A percentile compares a stretch with the other conserved stretches of the same genome.
These are phyloP conservation scores for Spodoptera littoralis DNA, from an alignment of 2,888 invertebrate species.

Conservation along the genomic window DNA sequence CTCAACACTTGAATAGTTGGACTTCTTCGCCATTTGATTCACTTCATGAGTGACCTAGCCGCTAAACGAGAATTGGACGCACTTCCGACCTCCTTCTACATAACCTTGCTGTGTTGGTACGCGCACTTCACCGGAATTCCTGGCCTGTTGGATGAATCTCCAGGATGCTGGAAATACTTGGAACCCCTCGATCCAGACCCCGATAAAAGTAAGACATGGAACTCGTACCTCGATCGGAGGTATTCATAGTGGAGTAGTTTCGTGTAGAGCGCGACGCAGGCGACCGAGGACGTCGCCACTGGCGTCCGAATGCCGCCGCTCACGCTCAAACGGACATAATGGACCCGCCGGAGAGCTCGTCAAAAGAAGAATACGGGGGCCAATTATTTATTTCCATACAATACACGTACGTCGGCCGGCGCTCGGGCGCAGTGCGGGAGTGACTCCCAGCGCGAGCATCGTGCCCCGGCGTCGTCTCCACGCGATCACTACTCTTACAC, in stretches of 20 bases:
- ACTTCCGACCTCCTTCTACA: slow-evolving; percentile 79
- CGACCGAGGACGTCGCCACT: slow-evolving; percentile 85
- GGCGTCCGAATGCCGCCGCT: slow-evolving; percentile 85
- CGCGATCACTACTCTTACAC: slow-evolving; percentile 29
- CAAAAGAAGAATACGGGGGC: slow-evolving; percentile 87
- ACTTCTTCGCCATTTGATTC: slow-evolving; percentile 72
- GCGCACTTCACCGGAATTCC: slow-evolving; percentile 63
- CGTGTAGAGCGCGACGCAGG: slow-evolving; percentile 78
- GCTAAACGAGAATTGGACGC: slow-evolving; percentile 78
- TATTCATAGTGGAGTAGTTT: slow-evolving; percentile 79
- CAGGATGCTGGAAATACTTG: slow-evolving; percentile 55
- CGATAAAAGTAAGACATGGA: slow-evolving; percentile 69
- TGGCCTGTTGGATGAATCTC: slow-evolving; percentile 50
- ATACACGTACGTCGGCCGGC: slow-evolving; percentile 83
- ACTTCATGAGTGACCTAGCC: slow-evolving; percentile 75
- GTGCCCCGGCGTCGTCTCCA: slow-evolving; percentile 48
- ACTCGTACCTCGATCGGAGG: slow-evolving; percentile 83
- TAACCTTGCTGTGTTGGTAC: slow-evolving; percentile 70
- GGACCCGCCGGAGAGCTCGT: slow-evolving; percentile 84
- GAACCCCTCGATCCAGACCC: slow-evolving; percentile 47
- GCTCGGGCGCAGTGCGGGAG: slow-evolving; percentile 81
- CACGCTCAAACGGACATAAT: slow-evolving; percentile 85
- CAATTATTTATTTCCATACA: slow-evolving; percentile 88
- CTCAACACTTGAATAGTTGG: slow-evolving; percentile 73
- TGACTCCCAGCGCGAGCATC: slow-evolving; percentile 72